Percentiles rank a stretch among this genome's conserved stretches.
Evolutionary conservation across 2,113 vertebrate species (phyloP).

Genomic region (Pomatorhinus ruficollis): DNA sequence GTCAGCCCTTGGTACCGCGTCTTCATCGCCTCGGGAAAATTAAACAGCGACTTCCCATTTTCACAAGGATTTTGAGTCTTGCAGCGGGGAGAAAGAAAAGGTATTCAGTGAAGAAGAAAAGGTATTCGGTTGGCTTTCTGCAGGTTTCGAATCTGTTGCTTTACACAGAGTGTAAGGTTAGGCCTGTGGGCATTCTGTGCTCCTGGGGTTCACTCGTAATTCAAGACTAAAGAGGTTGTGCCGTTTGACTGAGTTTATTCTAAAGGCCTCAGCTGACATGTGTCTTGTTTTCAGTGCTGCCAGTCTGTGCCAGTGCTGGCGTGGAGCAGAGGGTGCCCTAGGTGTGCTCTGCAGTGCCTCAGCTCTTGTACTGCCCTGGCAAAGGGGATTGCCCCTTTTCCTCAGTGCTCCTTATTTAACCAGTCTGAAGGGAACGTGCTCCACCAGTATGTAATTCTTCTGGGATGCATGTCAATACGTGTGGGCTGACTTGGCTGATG

Average conservation of each 20-base stretch:
- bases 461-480: not conserved
- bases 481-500: not conserved
- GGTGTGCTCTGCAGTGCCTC: not conserved
- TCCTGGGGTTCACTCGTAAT: not conserved
- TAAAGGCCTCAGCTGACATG: not conserved
- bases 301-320: not conserved
- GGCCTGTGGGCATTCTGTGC: not conserved
- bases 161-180: not conserved
- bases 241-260: not conserved
- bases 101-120: not conserved
- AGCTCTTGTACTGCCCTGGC: not conserved
- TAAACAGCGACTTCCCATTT: not conserved
- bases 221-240: not conserved
- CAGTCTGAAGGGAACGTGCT: not conserved
- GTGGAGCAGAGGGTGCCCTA: not conserved
- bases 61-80: constrained; percentile 34
- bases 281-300: not conserved
- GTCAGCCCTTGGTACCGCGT: not conserved
- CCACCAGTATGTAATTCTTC: not conserved
- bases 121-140: not conserved
- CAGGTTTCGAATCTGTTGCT: not conserved
- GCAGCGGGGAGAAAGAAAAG: not conserved
- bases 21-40: not conserved
- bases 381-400: not conserved
- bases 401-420: not conserved